Evolutionary conservation across 2,888 invertebrate genomes (phyloP).

Genomic region (Hoplodrina ambigua): DNA sequence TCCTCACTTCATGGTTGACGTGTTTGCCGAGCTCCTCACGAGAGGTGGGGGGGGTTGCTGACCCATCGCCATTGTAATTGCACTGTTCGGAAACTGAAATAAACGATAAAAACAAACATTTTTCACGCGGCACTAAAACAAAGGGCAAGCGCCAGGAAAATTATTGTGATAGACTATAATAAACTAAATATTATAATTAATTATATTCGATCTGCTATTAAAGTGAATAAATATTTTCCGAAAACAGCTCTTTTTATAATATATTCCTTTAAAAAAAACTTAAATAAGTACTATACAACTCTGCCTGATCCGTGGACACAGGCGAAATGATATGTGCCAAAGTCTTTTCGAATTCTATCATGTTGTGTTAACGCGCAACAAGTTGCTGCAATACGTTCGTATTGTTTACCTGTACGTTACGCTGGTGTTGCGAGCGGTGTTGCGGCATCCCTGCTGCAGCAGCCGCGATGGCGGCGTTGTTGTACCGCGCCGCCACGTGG

Average conservation of each 20-base stretch:
- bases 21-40: conserved; percentile 90
- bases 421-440: conserved; percentile 83
- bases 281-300: neutral
- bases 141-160: conserved; percentile 34
- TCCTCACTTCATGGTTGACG: conserved; percentile 89
- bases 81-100: conserved; percentile 89
- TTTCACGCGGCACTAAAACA: conserved; percentile 61
- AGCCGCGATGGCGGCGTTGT: conserved; percentile 81
- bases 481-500: conserved; percentile 86
- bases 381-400: conserved; percentile 26
- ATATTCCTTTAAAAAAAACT: neutral
- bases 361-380: neutral
- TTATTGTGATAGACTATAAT: conserved; percentile 32
- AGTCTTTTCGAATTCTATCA: neutral
- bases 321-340: neutral
- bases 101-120: conserved; percentile 80
- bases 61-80: conserved; percentile 89
- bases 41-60: conserved; percentile 90
- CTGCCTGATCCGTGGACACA: neutral
- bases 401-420: conserved; percentile 81
- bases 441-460: conserved; percentile 82
- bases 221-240: neutral
- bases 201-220: conserved; percentile 4
- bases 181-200: conserved; percentile 57
- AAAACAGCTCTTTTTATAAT: conserved; percentile 3